phyloP scores from a whole-genome alignment of 2,113 vertebrate genomes.

The Trematocara nigrifrons region DNA sequence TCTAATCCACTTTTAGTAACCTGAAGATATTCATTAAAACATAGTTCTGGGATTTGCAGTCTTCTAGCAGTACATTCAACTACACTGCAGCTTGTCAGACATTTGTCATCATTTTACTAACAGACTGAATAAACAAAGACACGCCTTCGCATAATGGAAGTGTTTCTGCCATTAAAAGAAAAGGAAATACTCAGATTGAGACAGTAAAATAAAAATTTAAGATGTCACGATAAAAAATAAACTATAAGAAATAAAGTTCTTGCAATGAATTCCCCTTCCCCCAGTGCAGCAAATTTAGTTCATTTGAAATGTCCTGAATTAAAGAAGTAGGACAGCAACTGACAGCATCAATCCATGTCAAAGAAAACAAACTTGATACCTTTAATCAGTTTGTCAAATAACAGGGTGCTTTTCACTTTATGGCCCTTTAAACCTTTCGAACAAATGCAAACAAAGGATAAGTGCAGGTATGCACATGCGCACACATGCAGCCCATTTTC shows the following conservation, averaged over 20 bases:
- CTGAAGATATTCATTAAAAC: background rate
- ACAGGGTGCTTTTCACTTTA: conserved; percentile 19
- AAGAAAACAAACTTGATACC: conserved; percentile 29
- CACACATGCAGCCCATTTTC: background rate
- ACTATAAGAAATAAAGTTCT: background rate
- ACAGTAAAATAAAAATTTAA: background rate
- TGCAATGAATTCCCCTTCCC: background rate
- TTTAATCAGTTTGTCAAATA: conserved; percentile 33
- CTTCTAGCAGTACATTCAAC: background rate
- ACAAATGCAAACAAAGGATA: background rate
- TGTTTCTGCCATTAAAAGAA: background rate
- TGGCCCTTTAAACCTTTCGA: background rate
- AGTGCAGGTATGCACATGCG: background rate
- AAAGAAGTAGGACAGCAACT: background rate
- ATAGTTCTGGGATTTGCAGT: background rate
- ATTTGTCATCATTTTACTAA: background rate
- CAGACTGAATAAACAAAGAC: background rate
- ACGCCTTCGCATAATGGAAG: background rate
- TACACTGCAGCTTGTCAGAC: background rate
- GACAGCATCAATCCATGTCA: background rate
- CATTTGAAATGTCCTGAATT: background rate
- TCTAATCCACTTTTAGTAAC: background rate
- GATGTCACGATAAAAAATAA: background rate
- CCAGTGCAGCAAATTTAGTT: background rate
- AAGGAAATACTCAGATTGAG: background rate